Conservation (phyloP, 2,888 invertebrate genomes). For the Metacarcinus magister region DNA sequence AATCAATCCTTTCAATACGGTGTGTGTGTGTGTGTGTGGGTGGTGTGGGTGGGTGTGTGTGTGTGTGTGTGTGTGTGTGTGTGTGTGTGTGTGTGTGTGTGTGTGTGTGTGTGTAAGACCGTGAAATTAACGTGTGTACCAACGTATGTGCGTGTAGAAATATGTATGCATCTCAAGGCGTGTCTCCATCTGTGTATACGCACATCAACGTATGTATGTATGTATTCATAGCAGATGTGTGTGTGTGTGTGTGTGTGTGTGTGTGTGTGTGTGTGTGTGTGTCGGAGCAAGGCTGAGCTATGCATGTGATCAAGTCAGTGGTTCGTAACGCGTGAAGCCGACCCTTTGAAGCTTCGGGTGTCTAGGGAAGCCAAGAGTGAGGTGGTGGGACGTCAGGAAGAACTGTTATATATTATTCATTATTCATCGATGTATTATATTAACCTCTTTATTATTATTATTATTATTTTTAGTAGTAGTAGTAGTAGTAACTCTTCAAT, state of each 20-base stretch:
- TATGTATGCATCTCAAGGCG: not conserved
- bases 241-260: slow-evolving; percentile 22
- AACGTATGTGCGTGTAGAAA: not conserved
- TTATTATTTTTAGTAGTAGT: slow-evolving; percentile 17
- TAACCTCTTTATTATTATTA: not conserved
- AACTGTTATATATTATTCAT: not conserved
- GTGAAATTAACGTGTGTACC: slow-evolving; percentile 8
- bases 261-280: not conserved
- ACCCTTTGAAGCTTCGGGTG: slow-evolving; percentile 19
- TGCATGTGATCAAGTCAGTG: slow-evolving; percentile 26
- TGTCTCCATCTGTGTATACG: not conserved
- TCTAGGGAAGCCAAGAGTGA: slow-evolving; percentile 30
- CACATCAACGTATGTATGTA: not conserved
- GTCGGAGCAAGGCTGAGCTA: not conserved
- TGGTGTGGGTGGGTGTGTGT: not conserved
- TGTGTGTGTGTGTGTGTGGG: not conserved
- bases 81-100: slow-evolving; percentile 4
- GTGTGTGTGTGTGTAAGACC: not conserved
- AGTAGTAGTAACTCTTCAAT: too few relatives aligned
- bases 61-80: not conserved
- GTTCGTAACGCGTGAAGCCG: not conserved
- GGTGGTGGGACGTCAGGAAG: not conserved
- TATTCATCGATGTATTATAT: not conserved
- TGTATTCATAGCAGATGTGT: not conserved
- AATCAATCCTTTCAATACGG: not conserved